Base-by-base conservation (phyloP, 2,888 invertebrate species). In the Calameuta filiformis region DNA sequence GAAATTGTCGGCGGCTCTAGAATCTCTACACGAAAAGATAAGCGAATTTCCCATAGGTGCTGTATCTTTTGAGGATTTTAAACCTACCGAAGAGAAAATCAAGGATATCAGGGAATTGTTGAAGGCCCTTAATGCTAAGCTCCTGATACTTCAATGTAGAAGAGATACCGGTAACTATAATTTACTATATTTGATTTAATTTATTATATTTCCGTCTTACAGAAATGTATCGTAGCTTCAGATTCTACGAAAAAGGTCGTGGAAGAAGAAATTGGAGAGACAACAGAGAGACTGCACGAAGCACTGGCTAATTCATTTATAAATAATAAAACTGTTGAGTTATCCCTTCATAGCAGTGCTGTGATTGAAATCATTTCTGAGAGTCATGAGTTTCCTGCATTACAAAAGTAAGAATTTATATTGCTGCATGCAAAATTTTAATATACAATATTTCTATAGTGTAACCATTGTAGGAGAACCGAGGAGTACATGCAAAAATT, bases 1-100 rank as follows among this genome's bases (percentile, higher is more conserved):
- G 35, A 56, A 76, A 73, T 73, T 88, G 68, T 34, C 69, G 9
- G 11, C 31, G 3, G 83, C 84, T 56, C 1, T 82, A 23, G 4
- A 56, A 2, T 30, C 12, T 0, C 75, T 88, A 6, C 35, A 78
- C 11, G 15, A 76, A 71, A 78, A 71, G 33, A 77, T 87, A 33
- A 77, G 75, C 12, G 73, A 84, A 73, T 89, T 87, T 69, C 84
- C 84, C 34, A 23, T 86, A 34, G 85, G 85, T 30, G 86, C 84
- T 11, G 37, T 79, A 12, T 82, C 83, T 34, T 56, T 82, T 23
- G 81, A 87, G 33, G 88, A 87, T 73, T 85, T 82, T 3, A 85
- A 81, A 56, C 81, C 87, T 6, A 31, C 82, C 0, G 85, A 86
- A 71, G 83, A 86, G 31, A 86, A 81, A 79, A 84, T 89, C 31